A percentile compares a stretch with the other conserved stretches of the same genome.
These are phyloP conservation scores for Eutolmus rufibarbis DNA, from an alignment of 2,888 invertebrate species.

Conservation along the genomic window DNA sequence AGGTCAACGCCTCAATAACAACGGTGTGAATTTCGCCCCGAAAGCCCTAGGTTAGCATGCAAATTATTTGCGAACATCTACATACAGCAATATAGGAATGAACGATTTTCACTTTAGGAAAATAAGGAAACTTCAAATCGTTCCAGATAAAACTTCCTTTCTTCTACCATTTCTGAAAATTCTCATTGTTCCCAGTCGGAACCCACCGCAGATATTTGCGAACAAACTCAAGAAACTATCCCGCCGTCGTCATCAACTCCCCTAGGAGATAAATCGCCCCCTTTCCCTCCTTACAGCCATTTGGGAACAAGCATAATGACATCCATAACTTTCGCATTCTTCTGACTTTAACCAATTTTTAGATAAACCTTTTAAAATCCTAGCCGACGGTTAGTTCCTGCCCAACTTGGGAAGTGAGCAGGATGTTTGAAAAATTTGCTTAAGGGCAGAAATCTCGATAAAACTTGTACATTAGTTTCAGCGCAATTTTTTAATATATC, in stretches of 20 bases:
- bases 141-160: constrained; percentile 13
- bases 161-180: constrained; percentile 23
- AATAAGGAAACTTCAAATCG: constrained; percentile 30
- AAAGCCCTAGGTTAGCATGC: constrained; percentile 54
- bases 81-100: too few relatives aligned
- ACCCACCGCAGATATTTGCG: background rate
- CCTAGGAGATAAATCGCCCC: background rate
- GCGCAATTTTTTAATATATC: background rate
- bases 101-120: constrained; percentile 28
- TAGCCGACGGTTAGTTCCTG: background rate
- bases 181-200: background rate
- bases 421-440: background rate
- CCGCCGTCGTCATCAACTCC: background rate
- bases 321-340: constrained; percentile 21
- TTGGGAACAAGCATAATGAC: constrained; percentile 1
- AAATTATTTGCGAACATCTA: constrained; percentile 24
- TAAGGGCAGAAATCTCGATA: background rate
- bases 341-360: background rate
- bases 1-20: constrained; percentile 62
- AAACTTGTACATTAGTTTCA: background rate
- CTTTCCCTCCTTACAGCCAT: background rate
- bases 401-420: background rate
- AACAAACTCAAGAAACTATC: background rate
- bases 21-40: constrained; percentile 63
- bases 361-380: constrained; percentile 24